Evolutionary conservation across 2,888 invertebrate species (phyloP).

Genomic region (Mycalesis mineus): DNA sequence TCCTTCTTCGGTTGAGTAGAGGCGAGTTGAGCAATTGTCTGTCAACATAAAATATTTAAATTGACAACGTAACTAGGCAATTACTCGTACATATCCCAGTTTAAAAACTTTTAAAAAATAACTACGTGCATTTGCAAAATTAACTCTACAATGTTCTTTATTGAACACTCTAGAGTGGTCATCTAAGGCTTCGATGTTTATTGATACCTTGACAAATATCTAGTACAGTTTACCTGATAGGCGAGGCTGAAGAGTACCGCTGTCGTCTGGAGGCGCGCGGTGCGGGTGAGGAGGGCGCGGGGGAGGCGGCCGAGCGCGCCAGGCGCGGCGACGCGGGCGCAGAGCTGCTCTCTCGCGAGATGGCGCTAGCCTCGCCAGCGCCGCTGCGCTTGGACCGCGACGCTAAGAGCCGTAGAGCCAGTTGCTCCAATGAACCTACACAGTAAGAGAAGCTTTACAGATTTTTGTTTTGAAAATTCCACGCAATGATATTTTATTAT

Average conservation of each 20-base stretch:
- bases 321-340: conserved; percentile 80
- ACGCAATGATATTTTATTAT: background rate
- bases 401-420: conserved; percentile 63
- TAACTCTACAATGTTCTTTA: too few species aligned
- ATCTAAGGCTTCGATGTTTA: too few species aligned
- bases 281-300: conserved; percentile 75
- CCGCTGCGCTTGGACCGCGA: conserved; percentile 39
- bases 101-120: too few species aligned
- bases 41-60: conserved; percentile 11
- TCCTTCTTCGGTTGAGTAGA: conserved; percentile 85
- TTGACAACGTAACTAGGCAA: too few species aligned
- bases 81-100: too few species aligned
- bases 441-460: background rate
- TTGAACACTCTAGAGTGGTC: too few species aligned
- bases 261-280: conserved; percentile 83
- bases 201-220: too few species aligned
- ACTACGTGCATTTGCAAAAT: too few species aligned
- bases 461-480: background rate
- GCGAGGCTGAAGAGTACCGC: conserved; percentile 87
- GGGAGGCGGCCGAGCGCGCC: conserved; percentile 85
- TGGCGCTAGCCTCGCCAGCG: conserved; percentile 19
- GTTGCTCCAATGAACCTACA: conserved; percentile 65
- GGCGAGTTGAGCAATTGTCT: conserved; percentile 91
- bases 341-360: conserved; percentile 53
- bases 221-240: conserved; percentile 67